Base-by-base conservation (phyloP, 2,797 vertebrate species). In the Dendrocincla fuliginosa region DNA sequence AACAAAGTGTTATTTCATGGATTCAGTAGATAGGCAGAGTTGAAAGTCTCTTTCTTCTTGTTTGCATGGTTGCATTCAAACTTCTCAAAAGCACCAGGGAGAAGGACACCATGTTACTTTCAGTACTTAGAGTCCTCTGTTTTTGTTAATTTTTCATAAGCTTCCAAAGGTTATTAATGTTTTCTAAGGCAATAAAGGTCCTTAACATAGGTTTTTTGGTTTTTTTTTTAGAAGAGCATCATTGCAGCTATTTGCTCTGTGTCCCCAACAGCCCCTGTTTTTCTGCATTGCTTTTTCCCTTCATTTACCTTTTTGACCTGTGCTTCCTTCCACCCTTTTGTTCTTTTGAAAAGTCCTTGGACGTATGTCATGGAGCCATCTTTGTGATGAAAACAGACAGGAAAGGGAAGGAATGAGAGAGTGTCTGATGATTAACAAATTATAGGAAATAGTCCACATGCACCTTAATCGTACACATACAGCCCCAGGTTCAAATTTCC, bases 401-500 rank as follows among this genome's bases (percentile, higher is more conserved):
- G 95, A 95, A 96, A 87, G 35, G 90, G 77, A 94, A 92, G 23
- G 69, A 95, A 75, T 88, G 84, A 91, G 47, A 83, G 65, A 83
- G 47, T 59, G 30, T 47, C 47, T 81, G 83, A 68, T 81, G 63
- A 74, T 57, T 91, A 93, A 82, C n/a, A 93, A 90, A 59, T 78
- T 41, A 18, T 15, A 50, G 87, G 69, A 88, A 64, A 42, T 52
- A 69, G 15, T 91, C 64, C 37, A 52, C 15, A 6, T 37, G 27
- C 1, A 28, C 11, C 20, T 68, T 42, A 22, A 19, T 41, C 24
- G 15, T 81, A 39, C 28, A 27, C 16, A 6, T 47, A 55, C 2
- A 73, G 33, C n/a, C 39, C 5, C 5, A 2, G 11, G 49, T 78
- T 69, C 79, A 67, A 50, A 67, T 92, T 87, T 83, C 88, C 20